Evolutionary conservation across 2,888 invertebrate genomes (phyloP), one percentile per base, ranked within the genome.

Genomic region (Ophioninae sp.): DNA sequence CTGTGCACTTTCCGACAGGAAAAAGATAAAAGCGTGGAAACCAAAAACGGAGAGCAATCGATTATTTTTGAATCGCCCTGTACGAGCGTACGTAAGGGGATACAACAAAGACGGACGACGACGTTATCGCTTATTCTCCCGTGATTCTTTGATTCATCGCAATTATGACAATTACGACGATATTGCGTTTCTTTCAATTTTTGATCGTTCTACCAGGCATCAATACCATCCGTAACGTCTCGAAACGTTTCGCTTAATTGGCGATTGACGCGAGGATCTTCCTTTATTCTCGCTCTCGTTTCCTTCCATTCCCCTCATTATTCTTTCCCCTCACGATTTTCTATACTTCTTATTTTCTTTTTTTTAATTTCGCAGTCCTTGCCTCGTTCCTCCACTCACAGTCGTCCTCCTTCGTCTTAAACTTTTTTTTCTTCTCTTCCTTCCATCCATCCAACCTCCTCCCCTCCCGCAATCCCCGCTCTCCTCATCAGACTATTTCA

Each of bases 201-300:
- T 64, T 30, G 30, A 64, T 23, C 64, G 64, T 64, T 10, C 30
- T 64, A 8, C 30, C 64, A 64, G 59, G 59, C 30, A 64, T 8
- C 30, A 17, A 30, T 8, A 17, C 39, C 44, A 62, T n/a, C 30
- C 13, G 61, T 21, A 23, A 23, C 62, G 20, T 44, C 72, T 69
- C 69, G 70, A 59, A 70, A 70, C 59, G 59, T 44, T 76, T 41
- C 20, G 41, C 39, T 70, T 70, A 75, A 69, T 76, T 70, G 70
- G 64, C 69, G 67, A 37, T n/a, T 67, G 17, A 64, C 56, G 65
- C 61, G 17, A 30, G 30, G 37, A 3, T 30, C 30, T 41, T 13
- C 30, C 17, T 62, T 61, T 77, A 69, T 68, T 41, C 6, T 74
- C 10, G n/a, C 37, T 72, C 39, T 30, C 50, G 50, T 30, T 57